Evolutionary conservation across 2,797 vertebrate genomes (phyloP), one percentile per base, ranked within the genome.

Genomic region (Sebastes oblongus): DNA sequence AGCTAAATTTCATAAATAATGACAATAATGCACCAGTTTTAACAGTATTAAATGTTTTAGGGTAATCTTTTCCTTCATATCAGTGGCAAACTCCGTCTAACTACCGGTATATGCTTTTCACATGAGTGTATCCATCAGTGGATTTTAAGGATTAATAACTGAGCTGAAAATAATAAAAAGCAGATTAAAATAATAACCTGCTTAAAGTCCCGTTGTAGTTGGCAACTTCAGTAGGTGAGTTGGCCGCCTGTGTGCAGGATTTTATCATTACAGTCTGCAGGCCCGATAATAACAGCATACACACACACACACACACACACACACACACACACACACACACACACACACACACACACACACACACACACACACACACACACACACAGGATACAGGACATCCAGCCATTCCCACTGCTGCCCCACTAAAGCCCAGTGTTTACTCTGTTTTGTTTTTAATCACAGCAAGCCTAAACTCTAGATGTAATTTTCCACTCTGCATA

Each of bases 401-500:
- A 86, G 60, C 62, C 83, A 32, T 85, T 86, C 81, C 79, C 85
- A 79, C 75, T 75, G 80, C 88, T 85, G 87, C 88, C 92, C 92
- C 90, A 90, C 93, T 65, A 88, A 93, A 93, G 88, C 87, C 88
- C 84, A 83, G 25, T 92, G 88, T 93, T 95, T 93, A 93, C 88
- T 81, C 89, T 83, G 83, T 88, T 93, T 93, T 94, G 90, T 92
- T 92, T 95, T 94, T 94, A 93, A 94, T 95, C 92, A 93, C 88
- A 88, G 91, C 77, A 73, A 92, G 88, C 87, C 87, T 83, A 89
- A 94, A 93, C 92, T 91, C 87, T 83, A 86, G 82, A 91, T 92
- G 89, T 90, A 87, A 93, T 93, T 92, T 93, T 91, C 90, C 94
- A 90, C 93, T 93, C 89, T 92, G 88, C 90, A 92, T 90, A 91